Evolutionary conservation across 2,113 vertebrate genomes (phyloP), one percentile per base, ranked within the genome.

Genomic region (Hirundichthys speculiger): DNA sequence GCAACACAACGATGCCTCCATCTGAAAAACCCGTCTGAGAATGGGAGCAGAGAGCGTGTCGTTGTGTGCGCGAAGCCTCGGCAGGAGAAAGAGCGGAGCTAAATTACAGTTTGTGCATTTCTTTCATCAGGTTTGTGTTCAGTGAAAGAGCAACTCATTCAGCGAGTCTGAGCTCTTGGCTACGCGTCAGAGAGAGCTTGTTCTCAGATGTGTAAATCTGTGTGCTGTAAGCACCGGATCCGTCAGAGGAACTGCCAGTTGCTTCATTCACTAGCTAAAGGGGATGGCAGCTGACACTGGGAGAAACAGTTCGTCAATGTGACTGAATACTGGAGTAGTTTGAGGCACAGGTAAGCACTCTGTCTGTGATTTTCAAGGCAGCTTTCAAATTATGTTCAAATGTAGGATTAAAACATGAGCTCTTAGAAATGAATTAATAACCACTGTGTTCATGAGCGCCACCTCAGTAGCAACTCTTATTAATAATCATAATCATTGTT

Each of bases 1-100:
- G 30, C 1, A 42, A 79, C 76, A 89, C 80, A 90, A 89, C 90
- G 85, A 84, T 49, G 42, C 63, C 58, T 82, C 79, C 82, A 77
- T 84, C 82, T 79, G 73, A 75, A 62, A 70, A 64, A 77, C 72
- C 64, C 74, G 67, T 68, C 57, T 47, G 75, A 74, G 47, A 66
- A 72, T 4, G 60, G 21, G 42, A 48, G 61, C 12, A 66, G 34
- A 20, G 41, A 13, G 50, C 3, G 64, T n/a, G 15, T 13, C n/a
- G 47, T 55, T 39, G 56, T n/a, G 40, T 45, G 7, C 39, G 60
- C n/a, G 3, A n/a, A n/a, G n/a, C n/a, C n/a, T n/a, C n/a, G n/a
- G n/a, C n/a, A n/a, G 73, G 55, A 22, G 53, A 27, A 27, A 27
- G 20, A 67, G 58, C 54, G 3, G 15, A 55, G 73, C 47, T 72